Evolutionary conservation across 2,797 vertebrate species (phyloP), one percentile per base, ranked within the genome.

Genomic region (Danio tinwini): DNA sequence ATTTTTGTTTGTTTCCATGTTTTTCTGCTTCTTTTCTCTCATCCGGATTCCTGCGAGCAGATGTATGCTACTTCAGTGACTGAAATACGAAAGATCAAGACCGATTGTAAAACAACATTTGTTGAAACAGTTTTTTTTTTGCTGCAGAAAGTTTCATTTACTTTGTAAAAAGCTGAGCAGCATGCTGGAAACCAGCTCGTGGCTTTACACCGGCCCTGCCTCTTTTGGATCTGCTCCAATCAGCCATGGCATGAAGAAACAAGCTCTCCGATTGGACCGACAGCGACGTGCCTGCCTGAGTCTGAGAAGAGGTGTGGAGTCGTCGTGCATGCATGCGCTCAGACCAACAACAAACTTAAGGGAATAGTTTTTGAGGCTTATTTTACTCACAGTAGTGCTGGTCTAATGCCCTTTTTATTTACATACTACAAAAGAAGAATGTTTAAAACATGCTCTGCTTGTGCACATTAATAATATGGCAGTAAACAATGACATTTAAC

Each of bases 281-380:
- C 86, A 90, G 78, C 88, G 90, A 37, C 89, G 85, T 74, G 91
- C 91, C 70, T 93, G 91, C 80, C 88, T 89, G 82, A 91, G 89
- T 78, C 87, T 93, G 74, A 89, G 91, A 82, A 86, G 92, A 93
- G 92, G 92, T 93, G 90, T 77, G 83, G 91, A 79, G 39, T 67
- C 29, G 3, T 53, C 21, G 42, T 76, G 53, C 56, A 76, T 68
- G 42, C 16, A 10, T 65, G 42, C 44, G 12, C 59, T n/a, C 58
- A 59, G 45, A 76, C 44, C 21, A 19, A 52, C 68, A 67, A 19
- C 56, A 49, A 7, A 47, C 11, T 49, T 37, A 19, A n/a, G 10
- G 5, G 29, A 29, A 29, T 29, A 29, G 1, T 3, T 29, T 29
- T 29, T 29, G 1, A 1, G 29, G 1, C 3, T 29, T 29, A 3